Percentiles rank a stretch among this genome's conserved stretches.
Evolutionary conservation across 2,113 vertebrate species (phyloP).

Genomic region (Microtus montanus): DNA sequence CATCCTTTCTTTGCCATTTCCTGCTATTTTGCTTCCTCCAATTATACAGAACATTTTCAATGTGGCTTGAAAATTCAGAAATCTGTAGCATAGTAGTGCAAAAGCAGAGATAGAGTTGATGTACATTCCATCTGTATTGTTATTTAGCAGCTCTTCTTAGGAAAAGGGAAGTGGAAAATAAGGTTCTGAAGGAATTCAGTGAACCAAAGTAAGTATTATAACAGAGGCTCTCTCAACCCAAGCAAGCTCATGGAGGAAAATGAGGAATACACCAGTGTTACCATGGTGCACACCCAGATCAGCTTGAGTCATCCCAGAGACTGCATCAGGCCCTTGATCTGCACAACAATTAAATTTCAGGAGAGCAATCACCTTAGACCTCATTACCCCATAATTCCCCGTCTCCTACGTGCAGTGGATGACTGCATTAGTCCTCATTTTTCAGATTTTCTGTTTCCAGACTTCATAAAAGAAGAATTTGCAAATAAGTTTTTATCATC

Average conservation of each 20-base stretch:
- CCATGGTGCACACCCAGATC: not conserved
- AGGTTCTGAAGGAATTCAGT: not conserved
- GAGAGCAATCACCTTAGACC: not conserved
- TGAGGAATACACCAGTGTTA: not conserved
- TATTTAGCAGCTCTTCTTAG: not conserved
- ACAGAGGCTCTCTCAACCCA: not conserved
- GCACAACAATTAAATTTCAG: slow-evolving; percentile 31
- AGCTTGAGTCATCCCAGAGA: not conserved
- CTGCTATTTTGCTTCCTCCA: not conserved
- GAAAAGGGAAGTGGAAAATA: not conserved
- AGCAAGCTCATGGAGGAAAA: not conserved
- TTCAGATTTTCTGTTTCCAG: slow-evolving; percentile 71
- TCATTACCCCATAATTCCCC: slow-evolving; percentile 47
- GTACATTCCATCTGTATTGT: not conserved
- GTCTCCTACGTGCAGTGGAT: slow-evolving; percentile 49
- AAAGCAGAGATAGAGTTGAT: not conserved
- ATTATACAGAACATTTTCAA: not conserved
- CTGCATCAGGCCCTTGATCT: not conserved
- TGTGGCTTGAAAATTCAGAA: not conserved
- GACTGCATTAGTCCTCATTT: slow-evolving; percentile 57
- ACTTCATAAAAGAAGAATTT: slow-evolving; percentile 78
- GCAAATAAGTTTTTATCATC: slow-evolving; percentile 77
- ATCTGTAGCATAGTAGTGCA: not conserved
- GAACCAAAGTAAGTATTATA: not conserved
- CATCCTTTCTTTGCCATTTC: not conserved